These are phyloP conservation scores for Datnioides undecimradiatus DNA, from an alignment of 2,113 vertebrate species.

Conservation along the genomic window DNA sequence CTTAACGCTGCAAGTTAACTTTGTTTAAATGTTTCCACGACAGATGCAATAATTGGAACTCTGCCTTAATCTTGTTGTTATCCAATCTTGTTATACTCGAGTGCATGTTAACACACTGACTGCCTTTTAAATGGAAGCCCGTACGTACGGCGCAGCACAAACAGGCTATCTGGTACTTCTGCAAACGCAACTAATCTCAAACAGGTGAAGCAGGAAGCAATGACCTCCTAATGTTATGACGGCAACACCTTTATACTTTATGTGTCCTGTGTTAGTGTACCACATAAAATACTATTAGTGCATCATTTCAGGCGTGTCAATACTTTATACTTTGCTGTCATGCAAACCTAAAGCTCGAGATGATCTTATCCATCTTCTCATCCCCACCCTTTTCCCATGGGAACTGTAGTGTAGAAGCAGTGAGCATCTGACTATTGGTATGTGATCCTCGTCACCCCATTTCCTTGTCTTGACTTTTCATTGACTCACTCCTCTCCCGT, in stretches of 20 bases:
- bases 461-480: slow-evolving; percentile 58
- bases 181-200: neutral
- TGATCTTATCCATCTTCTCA: neutral
- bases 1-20: neutral
- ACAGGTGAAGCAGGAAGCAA: neutral
- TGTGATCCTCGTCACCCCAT: slow-evolving; percentile 22
- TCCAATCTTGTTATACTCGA: slow-evolving; percentile 6
- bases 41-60: neutral
- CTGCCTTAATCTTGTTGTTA: slow-evolving; percentile 13
- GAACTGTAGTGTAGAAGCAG: slow-evolving; percentile 35
- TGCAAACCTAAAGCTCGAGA: neutral
- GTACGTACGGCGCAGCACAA: neutral
- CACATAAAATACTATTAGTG: neutral
- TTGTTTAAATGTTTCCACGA: neutral
- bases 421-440: slow-evolving; percentile 15
- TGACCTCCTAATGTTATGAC: neutral
- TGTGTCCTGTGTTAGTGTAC: neutral
- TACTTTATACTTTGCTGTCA: neutral
- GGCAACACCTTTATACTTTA: neutral
- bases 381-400: slow-evolving; percentile 3
- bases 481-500: slow-evolving; percentile 32
- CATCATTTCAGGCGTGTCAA: neutral
- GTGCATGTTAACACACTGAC: neutral
- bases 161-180: neutral
- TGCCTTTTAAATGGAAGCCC: neutral